These are phyloP conservation scores for Pocillopora damicornis DNA, from an alignment of 64 coral and sea anemone genomes.

Conservation along the genomic window DNA sequence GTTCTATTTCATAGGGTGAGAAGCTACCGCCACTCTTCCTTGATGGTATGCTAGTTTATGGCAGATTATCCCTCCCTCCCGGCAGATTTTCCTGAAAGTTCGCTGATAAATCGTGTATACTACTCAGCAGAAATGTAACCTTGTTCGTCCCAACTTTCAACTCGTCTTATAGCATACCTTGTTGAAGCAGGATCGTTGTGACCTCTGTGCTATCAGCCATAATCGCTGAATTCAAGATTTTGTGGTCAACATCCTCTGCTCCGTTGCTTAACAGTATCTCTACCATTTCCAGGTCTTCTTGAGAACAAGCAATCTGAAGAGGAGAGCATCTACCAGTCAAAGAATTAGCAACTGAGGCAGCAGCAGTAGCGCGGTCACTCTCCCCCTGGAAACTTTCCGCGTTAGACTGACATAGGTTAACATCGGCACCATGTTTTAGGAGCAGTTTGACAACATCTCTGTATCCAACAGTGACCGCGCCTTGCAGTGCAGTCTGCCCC, in stretches of 20 bases:
- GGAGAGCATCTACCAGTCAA: not conserved
- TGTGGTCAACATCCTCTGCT: slow-evolving; percentile 73
- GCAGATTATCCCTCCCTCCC: too few species aligned
- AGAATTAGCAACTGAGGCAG: not conserved
- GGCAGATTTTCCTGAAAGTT: too few species aligned
- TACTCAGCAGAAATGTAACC: too few species aligned
- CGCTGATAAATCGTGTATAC: too few species aligned
- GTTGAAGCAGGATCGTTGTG: slow-evolving; percentile 62
- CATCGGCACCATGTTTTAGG: slow-evolving; percentile 58
- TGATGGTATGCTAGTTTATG: too few species aligned
- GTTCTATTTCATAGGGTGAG: too few species aligned
- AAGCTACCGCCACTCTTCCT: too few species aligned
- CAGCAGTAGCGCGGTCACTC: too few species aligned
- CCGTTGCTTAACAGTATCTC: slow-evolving; percentile 55
- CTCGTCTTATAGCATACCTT: slow-evolving; percentile 40
- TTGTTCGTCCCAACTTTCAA: too few species aligned
- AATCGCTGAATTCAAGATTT: slow-evolving; percentile 61
- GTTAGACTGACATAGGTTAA: slow-evolving; percentile 51
- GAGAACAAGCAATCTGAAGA: slow-evolving; percentile 55
- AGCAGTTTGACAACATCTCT: slow-evolving; percentile 70
- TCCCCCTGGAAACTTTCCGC: slow-evolving; percentile 6
- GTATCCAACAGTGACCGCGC: slow-evolving; percentile 78
- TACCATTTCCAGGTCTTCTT: slow-evolving; percentile 66
- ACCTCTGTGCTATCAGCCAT: slow-evolving; percentile 63
- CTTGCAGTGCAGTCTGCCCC: slow-evolving; percentile 84